A percentile compares a stretch with the other conserved stretches of the same genome.
Conservation (phyloP, 2,888 invertebrate species). For the Eristalinus sepulchralis region DNA sequence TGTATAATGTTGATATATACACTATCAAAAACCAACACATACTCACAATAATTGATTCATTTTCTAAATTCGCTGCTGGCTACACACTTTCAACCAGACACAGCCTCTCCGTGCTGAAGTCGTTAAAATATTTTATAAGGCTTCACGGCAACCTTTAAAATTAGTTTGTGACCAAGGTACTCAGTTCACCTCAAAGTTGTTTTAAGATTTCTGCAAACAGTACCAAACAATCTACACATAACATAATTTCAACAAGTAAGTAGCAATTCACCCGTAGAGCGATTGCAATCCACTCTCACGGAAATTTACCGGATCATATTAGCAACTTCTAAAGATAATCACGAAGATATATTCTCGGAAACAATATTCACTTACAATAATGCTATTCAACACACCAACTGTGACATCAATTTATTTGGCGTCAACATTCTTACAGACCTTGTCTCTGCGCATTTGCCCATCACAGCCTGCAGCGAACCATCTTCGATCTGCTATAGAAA, state of each 20-base stretch:
- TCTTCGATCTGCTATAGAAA: too few species aligned
- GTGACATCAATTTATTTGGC: too few species aligned
- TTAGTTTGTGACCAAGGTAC: neutral
- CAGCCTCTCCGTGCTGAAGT: slow-evolving; percentile 12
- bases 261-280: slow-evolving; percentile 8
- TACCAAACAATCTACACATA: neutral
- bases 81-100: neutral
- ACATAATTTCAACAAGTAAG: slow-evolving; percentile 14
- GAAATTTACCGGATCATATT: slow-evolving; percentile 16
- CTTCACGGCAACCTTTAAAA: slow-evolving; percentile 1
- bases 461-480: too few species aligned
- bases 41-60: slow-evolving; percentile 14
- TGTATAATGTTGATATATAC: slow-evolving; percentile 10
- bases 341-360: too few species aligned
- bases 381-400: too few species aligned
- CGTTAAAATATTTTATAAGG: slow-evolving; percentile 17
- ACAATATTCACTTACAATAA: too few species aligned
- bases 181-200: neutral
- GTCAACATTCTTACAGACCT: too few species aligned
- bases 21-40: slow-evolving; percentile 2
- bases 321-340: too few species aligned
- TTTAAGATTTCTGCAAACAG: slow-evolving; percentile 7
- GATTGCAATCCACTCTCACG: neutral
- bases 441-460: too few species aligned
- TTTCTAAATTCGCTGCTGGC: slow-evolving; percentile 9